Percentiles rank a stretch among this genome's conserved stretches.
These are phyloP conservation scores for Thymelicus sylvestris DNA, from an alignment of 2,888 invertebrate genomes.

Conservation along the genomic window DNA sequence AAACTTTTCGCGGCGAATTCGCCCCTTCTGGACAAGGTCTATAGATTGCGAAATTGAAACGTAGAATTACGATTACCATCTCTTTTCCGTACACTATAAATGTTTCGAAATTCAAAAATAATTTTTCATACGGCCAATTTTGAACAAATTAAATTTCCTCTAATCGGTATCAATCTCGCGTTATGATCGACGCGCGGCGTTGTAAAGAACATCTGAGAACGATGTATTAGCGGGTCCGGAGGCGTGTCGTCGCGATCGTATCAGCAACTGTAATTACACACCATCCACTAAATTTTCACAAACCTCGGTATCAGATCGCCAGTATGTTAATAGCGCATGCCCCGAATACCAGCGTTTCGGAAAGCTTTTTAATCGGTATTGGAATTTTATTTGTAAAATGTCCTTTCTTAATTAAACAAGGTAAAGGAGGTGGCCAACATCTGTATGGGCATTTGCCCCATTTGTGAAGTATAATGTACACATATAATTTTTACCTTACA, in stretches of 20 bases:
- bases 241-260: conserved; percentile 71
- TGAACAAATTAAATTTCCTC: conserved; percentile 9
- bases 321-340: conserved; percentile 78
- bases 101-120: background rate
- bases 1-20: no score
- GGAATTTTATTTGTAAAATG: conserved; percentile 29
- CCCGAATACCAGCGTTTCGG: conserved; percentile 65
- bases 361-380: conserved; percentile 53
- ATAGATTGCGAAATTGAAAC: no score
- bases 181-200: conserved; percentile 29
- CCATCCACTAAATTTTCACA: conserved; percentile 79
- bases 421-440: no score
- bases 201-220: conserved; percentile 44
- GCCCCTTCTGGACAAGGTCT: no score
- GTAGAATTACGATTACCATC: no score
- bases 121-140: background rate
- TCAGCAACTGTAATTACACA: conserved; percentile 71
- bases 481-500: no score
- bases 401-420: conserved; percentile 31
- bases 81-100: no score
- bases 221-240: conserved; percentile 57
- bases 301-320: conserved; percentile 72
- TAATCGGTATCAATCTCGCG: conserved; percentile 25
- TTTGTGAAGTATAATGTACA: no score
- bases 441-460: no score